Evolutionary conservation across 2,113 vertebrate species (phyloP), one percentile per base, ranked within the genome.

Genomic region (Antennarius striatus): DNA sequence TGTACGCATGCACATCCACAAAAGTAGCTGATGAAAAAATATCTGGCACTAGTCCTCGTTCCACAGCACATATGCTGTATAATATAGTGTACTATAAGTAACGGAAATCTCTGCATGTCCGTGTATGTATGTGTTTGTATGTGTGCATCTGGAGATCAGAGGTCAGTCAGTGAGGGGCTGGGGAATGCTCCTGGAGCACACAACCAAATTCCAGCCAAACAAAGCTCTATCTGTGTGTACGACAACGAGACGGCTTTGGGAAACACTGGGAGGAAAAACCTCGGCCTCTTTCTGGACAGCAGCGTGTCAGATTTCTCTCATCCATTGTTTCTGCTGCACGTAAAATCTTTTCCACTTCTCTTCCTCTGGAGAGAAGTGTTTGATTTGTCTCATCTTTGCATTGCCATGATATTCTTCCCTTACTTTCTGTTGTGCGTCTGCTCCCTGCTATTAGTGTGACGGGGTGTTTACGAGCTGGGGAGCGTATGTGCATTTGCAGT

Each of bases 181-280:
- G 76, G 76, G 85, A 82, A 83, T 80, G 69, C 67, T 81, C 61
- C 64, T 79, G 75, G 63, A 81, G 73, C 71, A 73, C 61, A 85
- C 71, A 84, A 81, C 66, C 64, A 64, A 84, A 90, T 90, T 90
- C 86, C 83, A 83, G 64, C 63, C 1, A 66, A 77, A 90, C 88
- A 88, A 88, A 88, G 83, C 63, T 54, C 56, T 52, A 51, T 83
- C 75, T 87, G 80, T 89, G 61, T 56, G 39, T 67, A 67, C 52
- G 56, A 16, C 49, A 48, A 57, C 60, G 56, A 40, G 39, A 64
- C 65, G 56, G 47, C 63, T 77, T 54, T 29, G 62, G 75, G 75
- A 75, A 60, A 60, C 52, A 28, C 52, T 66, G 73, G 70, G 69
- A 86, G 78, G 80, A 73, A 72, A 84, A 76, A 60, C 63, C 4